A percentile compares a stretch with the other conserved stretches of the same genome.
These are phyloP conservation scores for Hyppa rectilinea DNA, from an alignment of 2,888 invertebrate genomes.

Conservation along the genomic window DNA sequence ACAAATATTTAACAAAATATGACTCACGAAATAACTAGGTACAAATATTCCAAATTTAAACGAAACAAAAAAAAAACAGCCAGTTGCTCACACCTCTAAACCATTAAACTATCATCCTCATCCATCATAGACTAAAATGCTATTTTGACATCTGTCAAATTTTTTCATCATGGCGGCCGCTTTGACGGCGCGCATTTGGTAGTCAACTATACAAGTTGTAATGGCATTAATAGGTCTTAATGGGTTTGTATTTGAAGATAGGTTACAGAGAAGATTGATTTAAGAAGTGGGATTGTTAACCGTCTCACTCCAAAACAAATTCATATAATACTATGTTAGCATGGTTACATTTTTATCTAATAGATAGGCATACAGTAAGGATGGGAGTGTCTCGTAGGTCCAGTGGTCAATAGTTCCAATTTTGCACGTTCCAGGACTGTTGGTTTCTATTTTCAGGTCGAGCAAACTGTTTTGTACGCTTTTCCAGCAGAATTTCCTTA, in stretches of 20 bases:
- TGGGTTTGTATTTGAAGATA: conserved; percentile 33
- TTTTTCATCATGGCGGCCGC: conserved; percentile 66
- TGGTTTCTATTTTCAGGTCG: not conserved
- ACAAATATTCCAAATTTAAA: conserved; percentile 5
- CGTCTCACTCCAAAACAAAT: too few species aligned
- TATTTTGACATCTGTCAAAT: conserved; percentile 89
- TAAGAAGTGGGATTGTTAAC: too few species aligned
- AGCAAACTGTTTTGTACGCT: not conserved
- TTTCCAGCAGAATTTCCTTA: too few species aligned
- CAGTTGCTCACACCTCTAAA: conserved; percentile 43
- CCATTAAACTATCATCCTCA: conserved; percentile 55
- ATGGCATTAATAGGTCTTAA: conserved; percentile 46
- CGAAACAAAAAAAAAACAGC: conserved; percentile 33
- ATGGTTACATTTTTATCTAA: too few species aligned
- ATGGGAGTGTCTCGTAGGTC: rapidly evolving
- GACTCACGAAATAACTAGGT: conserved; percentile 29
- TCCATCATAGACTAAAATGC: conserved; percentile 69
- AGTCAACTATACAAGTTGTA: conserved; percentile 37
- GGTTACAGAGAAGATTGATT: not conserved
- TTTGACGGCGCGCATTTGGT: conserved; percentile 61
- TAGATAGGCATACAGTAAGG: too few species aligned
- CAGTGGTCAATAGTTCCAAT: not conserved
- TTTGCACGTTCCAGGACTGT: not conserved
- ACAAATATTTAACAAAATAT: conserved; percentile 28
- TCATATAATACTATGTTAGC: too few species aligned